These are phyloP conservation scores for Apodemia zela DNA, from an alignment of 2,888 invertebrate species.

Conservation along the genomic window DNA sequence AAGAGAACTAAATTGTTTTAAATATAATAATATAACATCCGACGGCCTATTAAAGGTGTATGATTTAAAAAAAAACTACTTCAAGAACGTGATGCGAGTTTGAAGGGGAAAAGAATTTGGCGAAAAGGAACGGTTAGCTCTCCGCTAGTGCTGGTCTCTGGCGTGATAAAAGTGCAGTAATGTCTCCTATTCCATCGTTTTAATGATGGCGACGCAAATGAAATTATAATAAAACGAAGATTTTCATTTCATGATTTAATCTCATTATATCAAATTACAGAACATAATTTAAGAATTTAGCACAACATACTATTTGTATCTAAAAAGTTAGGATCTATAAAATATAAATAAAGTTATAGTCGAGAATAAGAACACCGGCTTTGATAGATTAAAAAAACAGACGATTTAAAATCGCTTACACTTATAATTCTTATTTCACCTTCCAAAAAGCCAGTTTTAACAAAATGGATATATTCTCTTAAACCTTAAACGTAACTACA, in stretches of 20 bases:
- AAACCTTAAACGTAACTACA: conserved; percentile 42
- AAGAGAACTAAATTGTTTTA: no score
- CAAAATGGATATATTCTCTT: conserved; percentile 57
- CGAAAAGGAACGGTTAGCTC: no score
- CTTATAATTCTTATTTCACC: conserved; percentile 36
- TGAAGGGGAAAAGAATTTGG: no score
- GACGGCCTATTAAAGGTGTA: no score
- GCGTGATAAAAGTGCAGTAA: no score
- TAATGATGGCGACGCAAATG: no score
- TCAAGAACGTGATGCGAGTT: no score
- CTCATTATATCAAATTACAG: conserved; percentile 72
- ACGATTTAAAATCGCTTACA: conserved; percentile 45
- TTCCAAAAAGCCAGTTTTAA: conserved; percentile 49
- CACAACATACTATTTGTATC: conserved; percentile 56
- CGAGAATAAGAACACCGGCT: conserved; percentile 25
- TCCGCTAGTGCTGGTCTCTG: no score
- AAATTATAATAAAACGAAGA: conserved; percentile 25
- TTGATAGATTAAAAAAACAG: conserved; percentile 46
- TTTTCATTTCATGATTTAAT: conserved; percentile 61
- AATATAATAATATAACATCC: no score
- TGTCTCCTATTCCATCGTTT: no score
- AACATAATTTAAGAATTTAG: conserved; percentile 67
- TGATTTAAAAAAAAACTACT: no score
- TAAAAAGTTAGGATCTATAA: conserved; percentile 60
- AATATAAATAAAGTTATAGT: conserved; percentile 69